phyloP scores from a whole-genome alignment of 2,113 vertebrate genomes.

The Oreochromis niloticus region DNA sequence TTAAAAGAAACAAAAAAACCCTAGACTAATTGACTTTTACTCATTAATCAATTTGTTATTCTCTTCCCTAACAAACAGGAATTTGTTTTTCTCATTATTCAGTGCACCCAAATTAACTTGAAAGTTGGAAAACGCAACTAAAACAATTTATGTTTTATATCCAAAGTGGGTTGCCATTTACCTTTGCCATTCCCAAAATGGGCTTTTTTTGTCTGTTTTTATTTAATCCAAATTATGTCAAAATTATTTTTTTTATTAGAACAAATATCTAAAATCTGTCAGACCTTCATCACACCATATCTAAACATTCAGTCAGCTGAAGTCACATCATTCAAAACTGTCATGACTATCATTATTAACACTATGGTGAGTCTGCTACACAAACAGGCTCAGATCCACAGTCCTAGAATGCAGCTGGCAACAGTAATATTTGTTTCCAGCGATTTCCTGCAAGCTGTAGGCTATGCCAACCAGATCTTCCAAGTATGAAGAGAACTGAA shows the following conservation, averaged over 20 bases:
- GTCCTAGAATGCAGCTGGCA: neutral
- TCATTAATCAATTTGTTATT: neutral
- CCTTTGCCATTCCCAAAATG: neutral
- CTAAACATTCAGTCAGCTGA: neutral
- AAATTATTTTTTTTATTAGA: fast-evolving
- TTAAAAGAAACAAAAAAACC: neutral
- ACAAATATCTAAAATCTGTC: neutral
- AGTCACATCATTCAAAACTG: neutral
- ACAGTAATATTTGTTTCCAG: neutral
- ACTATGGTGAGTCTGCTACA: neutral
- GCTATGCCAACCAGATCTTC: neutral
- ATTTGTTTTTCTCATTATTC: neutral
- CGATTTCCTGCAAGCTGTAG: neutral
- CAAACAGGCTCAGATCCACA: neutral
- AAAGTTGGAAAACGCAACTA: neutral
- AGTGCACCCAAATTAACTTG: neutral
- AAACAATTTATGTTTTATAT: neutral
- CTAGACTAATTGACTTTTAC: neutral
- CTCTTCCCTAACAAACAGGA: neutral
- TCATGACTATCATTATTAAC: neutral
- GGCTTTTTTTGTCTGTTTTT: neutral
- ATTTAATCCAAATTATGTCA: neutral
- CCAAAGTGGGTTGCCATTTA: neutral
- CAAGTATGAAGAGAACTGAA: neutral
- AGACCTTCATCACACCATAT: neutral